Conservation (phyloP, 2,888 invertebrate species). For the Oscheius sp. region DNA sequence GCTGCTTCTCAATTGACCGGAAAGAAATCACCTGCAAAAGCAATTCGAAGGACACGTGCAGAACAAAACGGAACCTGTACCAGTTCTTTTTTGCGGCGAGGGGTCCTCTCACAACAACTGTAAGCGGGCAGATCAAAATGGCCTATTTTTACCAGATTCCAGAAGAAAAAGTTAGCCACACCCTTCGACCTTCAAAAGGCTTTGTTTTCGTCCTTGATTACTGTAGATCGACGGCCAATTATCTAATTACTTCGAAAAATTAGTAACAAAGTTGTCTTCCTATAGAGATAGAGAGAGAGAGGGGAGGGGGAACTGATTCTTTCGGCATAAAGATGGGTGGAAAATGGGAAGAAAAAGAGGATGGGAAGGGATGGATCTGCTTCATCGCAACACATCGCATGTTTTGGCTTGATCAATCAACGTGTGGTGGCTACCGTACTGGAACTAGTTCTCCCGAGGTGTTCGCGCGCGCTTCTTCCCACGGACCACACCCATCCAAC, state of each 20-base stretch:
- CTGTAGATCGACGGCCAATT: too few species aligned
- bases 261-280: too few species aligned
- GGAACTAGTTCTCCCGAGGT: slow-evolving; percentile 31
- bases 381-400: slow-evolving; percentile 16
- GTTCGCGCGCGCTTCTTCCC: too few species aligned
- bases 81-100: slow-evolving; percentile 1
- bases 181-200: too few species aligned
- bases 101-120: too few species aligned
- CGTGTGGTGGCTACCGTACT: slow-evolving; percentile 32
- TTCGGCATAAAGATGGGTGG: slow-evolving; percentile 6
- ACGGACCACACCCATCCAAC: slow-evolving; percentile 35
- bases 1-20: background rate
- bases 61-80: background rate
- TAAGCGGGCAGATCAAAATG: too few species aligned
- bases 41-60: slow-evolving; percentile 9
- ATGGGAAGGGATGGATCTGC: slow-evolving; percentile 23
- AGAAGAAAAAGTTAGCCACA: too few species aligned
- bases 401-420: slow-evolving; percentile 17
- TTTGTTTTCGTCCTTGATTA: too few species aligned
- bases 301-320: background rate
- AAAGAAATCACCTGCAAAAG: background rate
- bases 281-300: slow-evolving; percentile 23
- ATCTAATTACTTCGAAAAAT: too few species aligned
- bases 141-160: too few species aligned
- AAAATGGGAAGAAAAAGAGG: slow-evolving; percentile 13